Base-by-base conservation (phyloP, 2,888 invertebrate genomes). In the Apotomis turbidana region DNA sequence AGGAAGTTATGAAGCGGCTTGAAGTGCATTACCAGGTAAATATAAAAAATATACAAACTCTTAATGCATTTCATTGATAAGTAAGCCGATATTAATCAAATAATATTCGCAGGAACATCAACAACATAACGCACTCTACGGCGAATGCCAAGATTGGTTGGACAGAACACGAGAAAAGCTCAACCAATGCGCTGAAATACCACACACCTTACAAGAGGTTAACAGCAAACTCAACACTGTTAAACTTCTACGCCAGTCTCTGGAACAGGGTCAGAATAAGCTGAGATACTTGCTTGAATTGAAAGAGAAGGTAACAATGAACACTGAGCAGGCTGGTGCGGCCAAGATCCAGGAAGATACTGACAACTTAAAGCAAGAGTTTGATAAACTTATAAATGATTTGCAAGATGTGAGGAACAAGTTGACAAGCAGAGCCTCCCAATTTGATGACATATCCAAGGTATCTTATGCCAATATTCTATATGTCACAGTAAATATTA, bases 111-210 rank as follows among this genome's bases (percentile, higher is more conserved):
- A 96, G 94, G 98, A 99, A 91, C 99, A 99, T 86, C 97, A 98
- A 87, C 98, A 98, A 87, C 98, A 98, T 85, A 97, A 97, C 78
- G 96, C 97, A 6, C 93, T 98, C n/a, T 97, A 97, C 80, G 97
- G 97, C 85, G 98, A 98, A 89, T 98, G 98, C 81, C 97, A 97
- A 83, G 97, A 98, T 81, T 98, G 98, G 98, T 95, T 99, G 41
- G 97, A 98, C 79, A 95, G 97, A 74, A 98, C 97, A 0, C 95
- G 97, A 52, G 98, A 98, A 77, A 97, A 97, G 82, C 94, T 99
- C 0, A 95, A 95, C 76, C 96, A 97, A 79, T 97, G 98, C 77
- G 95, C 95, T 68, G 96, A 97, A 80, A 95, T 97, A 75, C 97
- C 97, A 0, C 96, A 96, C 79, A 96, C 96, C 0, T 89, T 98